A percentile compares a stretch with the other conserved stretches of the same genome.
Conservation (phyloP, 2,888 invertebrate genomes). For the Scaptomyza tumidula region DNA sequence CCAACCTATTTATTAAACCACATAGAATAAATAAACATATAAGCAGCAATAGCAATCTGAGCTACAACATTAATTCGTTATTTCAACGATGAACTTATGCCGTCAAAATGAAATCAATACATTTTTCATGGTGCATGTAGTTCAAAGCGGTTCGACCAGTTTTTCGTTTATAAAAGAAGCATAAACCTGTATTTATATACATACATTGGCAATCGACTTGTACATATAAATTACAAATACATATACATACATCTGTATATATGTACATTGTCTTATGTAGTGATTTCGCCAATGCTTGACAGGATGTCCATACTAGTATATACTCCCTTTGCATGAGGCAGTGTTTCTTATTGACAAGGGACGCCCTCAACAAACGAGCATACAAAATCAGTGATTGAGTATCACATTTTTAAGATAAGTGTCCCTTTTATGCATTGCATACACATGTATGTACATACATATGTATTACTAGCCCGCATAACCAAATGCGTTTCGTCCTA, state of each 20-base stretch:
- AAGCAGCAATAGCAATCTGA: not conserved
- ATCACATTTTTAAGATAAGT: constrained; percentile 35
- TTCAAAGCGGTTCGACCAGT: constrained; percentile 55
- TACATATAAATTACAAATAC: too few relatives aligned
- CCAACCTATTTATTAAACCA: not conserved
- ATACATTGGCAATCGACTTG: not conserved
- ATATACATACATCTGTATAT: not conserved
- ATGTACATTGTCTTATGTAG: not conserved
- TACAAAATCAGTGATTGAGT: constrained; percentile 23
- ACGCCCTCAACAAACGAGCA: constrained; percentile 2
- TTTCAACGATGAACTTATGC: constrained; percentile 25
- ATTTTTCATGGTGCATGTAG: constrained; percentile 33
- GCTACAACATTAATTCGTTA: not conserved
- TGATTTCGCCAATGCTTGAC: constrained; percentile 8
- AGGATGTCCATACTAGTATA: constrained; percentile 11
- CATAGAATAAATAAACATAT: too few relatives aligned
- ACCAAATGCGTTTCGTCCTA: not conserved
- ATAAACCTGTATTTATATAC: constrained; percentile 54
- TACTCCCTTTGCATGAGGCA: not conserved
- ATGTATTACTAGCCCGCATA: constrained; percentile 14
- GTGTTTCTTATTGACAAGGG: constrained; percentile 27
- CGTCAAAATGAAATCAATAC: constrained; percentile 39
- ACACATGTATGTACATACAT: not conserved
- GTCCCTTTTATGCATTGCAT: not conserved
- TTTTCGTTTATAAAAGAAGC: constrained; percentile 38